Percentiles rank a stretch among this genome's conserved stretches.
These are phyloP conservation scores for Xiphorhynchus elegans DNA, from an alignment of 2,113 vertebrate species.

Conservation along the genomic window DNA sequence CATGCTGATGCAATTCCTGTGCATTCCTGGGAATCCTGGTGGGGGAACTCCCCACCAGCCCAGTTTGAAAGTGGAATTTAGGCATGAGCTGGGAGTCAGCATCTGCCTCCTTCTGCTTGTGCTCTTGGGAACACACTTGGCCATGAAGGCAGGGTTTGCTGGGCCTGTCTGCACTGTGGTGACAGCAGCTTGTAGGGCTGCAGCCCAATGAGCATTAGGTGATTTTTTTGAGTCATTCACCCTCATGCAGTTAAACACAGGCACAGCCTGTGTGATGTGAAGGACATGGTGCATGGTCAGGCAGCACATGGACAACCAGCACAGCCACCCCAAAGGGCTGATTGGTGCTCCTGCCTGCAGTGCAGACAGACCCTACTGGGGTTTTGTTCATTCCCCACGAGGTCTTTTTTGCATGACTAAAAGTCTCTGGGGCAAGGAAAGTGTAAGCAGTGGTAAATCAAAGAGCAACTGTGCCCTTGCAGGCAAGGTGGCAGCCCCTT, in stretches of 20 bases:
- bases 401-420: not conserved
- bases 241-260: not conserved
- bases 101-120: not conserved
- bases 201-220: not conserved
- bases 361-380: not conserved
- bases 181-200: rapidly evolving
- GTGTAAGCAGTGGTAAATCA: not conserved
- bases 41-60: not conserved
- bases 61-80: not conserved
- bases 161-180: not conserved
- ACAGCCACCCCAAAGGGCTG: not conserved
- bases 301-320: not conserved
- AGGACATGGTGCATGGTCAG: rapidly evolving
- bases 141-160: not conserved
- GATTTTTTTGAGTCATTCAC: not conserved
- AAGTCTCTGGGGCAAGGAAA: not conserved
- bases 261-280: not conserved
- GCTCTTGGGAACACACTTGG: not conserved
- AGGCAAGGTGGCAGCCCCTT: not conserved
- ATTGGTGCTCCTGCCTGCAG: not conserved
- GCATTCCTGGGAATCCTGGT: not conserved
- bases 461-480: not conserved
- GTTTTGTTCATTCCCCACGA: not conserved
- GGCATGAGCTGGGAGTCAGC: not conserved
- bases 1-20: not conserved